These are phyloP conservation scores for Cerastis leucographa DNA, from an alignment of 2,888 invertebrate species.

Conservation along the genomic window DNA sequence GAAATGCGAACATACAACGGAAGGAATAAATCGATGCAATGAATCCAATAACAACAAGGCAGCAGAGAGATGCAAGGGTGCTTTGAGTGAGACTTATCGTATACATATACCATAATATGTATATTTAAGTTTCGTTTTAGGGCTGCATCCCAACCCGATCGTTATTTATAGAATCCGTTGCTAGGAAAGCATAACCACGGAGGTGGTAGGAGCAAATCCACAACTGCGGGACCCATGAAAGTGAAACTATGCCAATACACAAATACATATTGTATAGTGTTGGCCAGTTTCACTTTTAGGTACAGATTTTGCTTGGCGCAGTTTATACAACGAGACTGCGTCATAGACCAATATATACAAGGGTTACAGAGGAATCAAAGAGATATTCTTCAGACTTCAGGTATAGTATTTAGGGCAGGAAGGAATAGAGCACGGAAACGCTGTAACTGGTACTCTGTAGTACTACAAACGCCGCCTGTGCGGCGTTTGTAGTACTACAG, in stretches of 20 bases:
- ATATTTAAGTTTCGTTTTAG: neutral
- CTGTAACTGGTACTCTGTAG: neutral
- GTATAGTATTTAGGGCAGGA: neutral
- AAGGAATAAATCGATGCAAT: neutral
- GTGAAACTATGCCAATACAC: neutral
- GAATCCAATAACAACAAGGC: neutral
- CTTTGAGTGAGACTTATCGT: neutral
- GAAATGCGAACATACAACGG: neutral
- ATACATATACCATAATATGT: too few relatives aligned
- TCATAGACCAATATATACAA: neutral
- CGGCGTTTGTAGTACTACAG: neutral
- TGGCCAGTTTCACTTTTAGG: neutral
- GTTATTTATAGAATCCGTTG: neutral
- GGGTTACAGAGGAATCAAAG: neutral
- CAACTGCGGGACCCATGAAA: neutral
- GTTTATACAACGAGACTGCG: neutral
- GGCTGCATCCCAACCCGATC: neutral
- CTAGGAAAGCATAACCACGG: neutral
- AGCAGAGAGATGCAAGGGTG: neutral
- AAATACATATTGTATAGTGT: neutral
- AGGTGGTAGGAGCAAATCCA: neutral
- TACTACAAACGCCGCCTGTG: neutral
- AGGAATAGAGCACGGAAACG: neutral
- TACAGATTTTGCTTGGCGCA: neutral
- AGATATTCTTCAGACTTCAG: neutral